Base-by-base conservation (phyloP, 2,888 invertebrate genomes). In the Chromoteleia sp. region DNA sequence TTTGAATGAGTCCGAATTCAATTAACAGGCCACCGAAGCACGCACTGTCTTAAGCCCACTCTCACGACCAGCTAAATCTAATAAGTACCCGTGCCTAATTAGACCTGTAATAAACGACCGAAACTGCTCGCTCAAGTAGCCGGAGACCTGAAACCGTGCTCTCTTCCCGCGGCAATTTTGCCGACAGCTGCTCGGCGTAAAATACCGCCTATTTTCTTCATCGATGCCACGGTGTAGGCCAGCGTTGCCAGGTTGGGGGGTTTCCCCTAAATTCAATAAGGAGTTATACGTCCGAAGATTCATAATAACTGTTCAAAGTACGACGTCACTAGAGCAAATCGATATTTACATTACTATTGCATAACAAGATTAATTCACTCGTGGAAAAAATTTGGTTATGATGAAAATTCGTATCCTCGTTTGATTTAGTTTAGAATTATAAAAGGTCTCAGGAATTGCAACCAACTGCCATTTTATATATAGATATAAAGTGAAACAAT, bases 61-160 rank as follows among this genome's bases (percentile, higher is more conserved):
- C 7, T n/a, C 30, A 7, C 5, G 41, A 12, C 61, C 33, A 15
- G 30, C 67, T 54, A 63, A 79, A 79, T 79, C 79, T 79, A 79
- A 79, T 73, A 79, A 79, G 79, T 74, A 68, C 59, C 79, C 59
- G 54, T 36, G 61, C 50, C 73, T 79, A 79, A 79, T 79, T 79
- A 79, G 78, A 78, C 78, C 73, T 65, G 56, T 78, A 78, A 78
- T 78, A 78, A 78, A 79, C 68, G 73, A 54, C 65, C 79, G 67
- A 79, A 58, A 67, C 50, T 58, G 54, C 52, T 71, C 58, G 78
- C 25, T 65, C 67, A 75, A 67, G 75, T 75, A 75, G 75, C 75
- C 67, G 50, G 17, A 10, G 19, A 15, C 41, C 39, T 56, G 54
- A 67, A 59, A 48, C 67, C 56, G 17, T 29, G 48, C 41, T 50